Evolutionary conservation across 2,797 vertebrate species (phyloP), one percentile per base, ranked within the genome.

Genomic region (Eidolon dupreanum): DNA sequence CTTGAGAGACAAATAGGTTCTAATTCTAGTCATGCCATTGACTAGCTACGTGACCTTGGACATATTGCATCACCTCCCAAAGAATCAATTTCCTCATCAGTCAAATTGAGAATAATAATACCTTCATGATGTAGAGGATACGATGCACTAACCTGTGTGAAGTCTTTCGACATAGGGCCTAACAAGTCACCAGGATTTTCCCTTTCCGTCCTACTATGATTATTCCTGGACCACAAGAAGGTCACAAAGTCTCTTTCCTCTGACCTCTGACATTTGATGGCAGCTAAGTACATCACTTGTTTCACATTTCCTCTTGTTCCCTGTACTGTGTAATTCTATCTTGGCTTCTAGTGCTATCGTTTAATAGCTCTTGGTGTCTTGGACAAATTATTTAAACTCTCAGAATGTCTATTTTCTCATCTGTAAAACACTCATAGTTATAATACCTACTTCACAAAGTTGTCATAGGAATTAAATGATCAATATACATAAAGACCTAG

Each of bases 51-150:
- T 75, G 53, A 75, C 89, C 66, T 53, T 7, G 33, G 51, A 70
- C 8, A 15, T 70, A 65, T 36, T 65, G 17, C 38, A 26, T 49
- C 73, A 81, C 41, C n/a, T 87, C 24, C 9, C 63, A 68, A 59
- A 92, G 24, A 90, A 85, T 87, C 66, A 17, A 66, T 94, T 96
- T 94, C 70, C 70, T 87, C 43, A 36, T 38, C 89, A 86, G 63
- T 70, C 43, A 79, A 57, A 71, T 33, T 73, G 75, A 88, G 66
- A 74, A 49, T 73, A 78, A 71, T 28, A 81, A 78, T 77, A 70
- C 59, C 75, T 63, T 93, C 46, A 31, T 75, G 38, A 63, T 19
- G 2, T 16, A 79, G 61, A 93, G 38, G 33, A 82, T 38, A 51
- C 5, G 17, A 51, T 31, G 36, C 88, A 66, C 63, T 84, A 41